Conservation (phyloP, 2,797 vertebrate species). For the Tangara arthus region DNA sequence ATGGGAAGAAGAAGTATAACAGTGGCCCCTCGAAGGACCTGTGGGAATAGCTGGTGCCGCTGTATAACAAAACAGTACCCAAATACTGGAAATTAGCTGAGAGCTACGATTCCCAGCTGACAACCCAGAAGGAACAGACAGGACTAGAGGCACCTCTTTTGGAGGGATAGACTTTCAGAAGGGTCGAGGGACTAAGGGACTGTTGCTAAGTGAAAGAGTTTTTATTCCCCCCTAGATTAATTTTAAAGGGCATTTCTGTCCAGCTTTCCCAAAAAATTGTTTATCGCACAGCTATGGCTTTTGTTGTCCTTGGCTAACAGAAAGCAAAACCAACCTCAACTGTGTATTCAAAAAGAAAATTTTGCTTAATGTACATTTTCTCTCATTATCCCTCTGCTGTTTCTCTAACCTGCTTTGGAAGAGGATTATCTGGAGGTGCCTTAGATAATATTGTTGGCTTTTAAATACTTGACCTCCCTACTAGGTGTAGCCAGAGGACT, state of each 20-base stretch:
- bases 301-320: conserved; percentile 55
- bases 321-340: conserved; percentile 22
- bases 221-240: conserved; percentile 33
- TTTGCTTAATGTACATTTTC: neutral
- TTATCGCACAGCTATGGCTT: conserved; percentile 33
- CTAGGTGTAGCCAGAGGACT: neutral
- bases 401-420: neutral
- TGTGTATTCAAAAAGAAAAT: neutral
- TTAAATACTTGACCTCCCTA: neutral
- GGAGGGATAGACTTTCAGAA: conserved; percentile 36
- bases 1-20: neutral
- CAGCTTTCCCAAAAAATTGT: conserved; percentile 16
- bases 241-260: conserved; percentile 54
- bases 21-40: conserved; percentile 11
- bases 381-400: neutral
- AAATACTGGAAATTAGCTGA: conserved; percentile 62
- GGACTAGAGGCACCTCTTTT: conserved; percentile 52
- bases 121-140: conserved; percentile 32
- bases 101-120: conserved; percentile 33
- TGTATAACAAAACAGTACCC: conserved; percentile 46
- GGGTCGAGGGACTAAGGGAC: neutral
- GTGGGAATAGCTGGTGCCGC: conserved; percentile 33
- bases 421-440: neutral
- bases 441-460: neutral
- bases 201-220: conserved; percentile 41